Evolutionary conservation across 64 coral and sea anemone genomes (phyloP), one percentile per base, ranked within the genome.

Genomic region (Montipora cactus): DNA sequence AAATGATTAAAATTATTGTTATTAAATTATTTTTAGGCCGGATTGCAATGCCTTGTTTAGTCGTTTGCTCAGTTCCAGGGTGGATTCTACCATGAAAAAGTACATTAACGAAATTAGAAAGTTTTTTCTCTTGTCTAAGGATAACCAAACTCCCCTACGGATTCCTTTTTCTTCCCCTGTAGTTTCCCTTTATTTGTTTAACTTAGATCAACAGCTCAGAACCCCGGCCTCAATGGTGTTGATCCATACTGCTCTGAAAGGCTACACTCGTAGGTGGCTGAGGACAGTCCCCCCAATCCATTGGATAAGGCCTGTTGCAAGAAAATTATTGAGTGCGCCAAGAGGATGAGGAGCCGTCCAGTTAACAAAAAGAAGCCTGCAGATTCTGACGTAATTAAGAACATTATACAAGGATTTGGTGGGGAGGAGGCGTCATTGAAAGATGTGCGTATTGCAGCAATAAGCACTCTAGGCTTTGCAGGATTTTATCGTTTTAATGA

Each of bases 401-500:
- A 15, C 8, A 70, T 84, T 46, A 84, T 84, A 13, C 55, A 84
- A 28, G 64, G 58, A 45, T 14, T 19, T 84, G 59, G 58, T 19
- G 44, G 5, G 11, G 46, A 67, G 50, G 45, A 15, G 15, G 81
- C 59, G 64, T 84, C 58, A 5, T 67, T 67, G 46, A 84, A 84
- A 16, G 81, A 85, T 47, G 64, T 67, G 22, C 81, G 81, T 68
- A 67, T 68, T 67, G 61, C 57, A 3, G 81, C 44, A 19, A 13
- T 85, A 45, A 20, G 16, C 46, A 47, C 64, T 53, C 70, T 72
- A 69, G 62, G 28, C 25, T 49, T 87, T 48, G 83, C 70, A 23
- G 83, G 83, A 37, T 72, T 87, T 73, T 72, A 70, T 74, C 83
- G 83, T 87, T 87, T 87, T 77, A 75, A 75, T 37, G 72, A 73